phyloP scores from a whole-genome alignment of 2,113 vertebrate genomes.

The Gallinago undulata region DNA sequence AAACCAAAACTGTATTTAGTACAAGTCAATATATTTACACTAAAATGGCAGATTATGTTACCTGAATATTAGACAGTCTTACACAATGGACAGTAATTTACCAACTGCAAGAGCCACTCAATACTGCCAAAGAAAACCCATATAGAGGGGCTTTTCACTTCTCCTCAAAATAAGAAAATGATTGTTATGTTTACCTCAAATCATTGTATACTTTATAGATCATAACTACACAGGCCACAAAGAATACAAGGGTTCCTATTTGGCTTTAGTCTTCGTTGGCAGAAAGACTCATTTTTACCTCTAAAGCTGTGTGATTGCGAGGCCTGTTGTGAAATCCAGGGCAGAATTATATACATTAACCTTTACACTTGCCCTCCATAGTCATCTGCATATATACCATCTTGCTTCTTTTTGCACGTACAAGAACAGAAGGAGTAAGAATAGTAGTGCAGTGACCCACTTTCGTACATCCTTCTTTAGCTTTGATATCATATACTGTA shows the following conservation, averaged over 20 bases:
- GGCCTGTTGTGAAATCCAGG: constrained; percentile 32
- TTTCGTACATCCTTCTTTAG: constrained; percentile 5
- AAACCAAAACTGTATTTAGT: not conserved
- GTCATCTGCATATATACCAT: constrained; percentile 61
- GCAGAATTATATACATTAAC: constrained; percentile 40
- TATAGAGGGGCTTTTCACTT: not conserved
- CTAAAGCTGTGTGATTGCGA: not conserved
- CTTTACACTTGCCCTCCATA: not conserved
- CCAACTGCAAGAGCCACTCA: not conserved
- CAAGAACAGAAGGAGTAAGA: constrained; percentile 54
- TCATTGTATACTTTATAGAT: not conserved
- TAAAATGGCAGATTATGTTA: not conserved
- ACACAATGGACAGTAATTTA: not conserved
- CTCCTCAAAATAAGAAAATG: not conserved
- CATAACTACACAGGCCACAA: not conserved
- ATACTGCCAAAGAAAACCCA: not conserved
- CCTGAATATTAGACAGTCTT: not conserved
- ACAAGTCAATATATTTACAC: not conserved
- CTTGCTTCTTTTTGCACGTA: constrained; percentile 28
- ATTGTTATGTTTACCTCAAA: not conserved
- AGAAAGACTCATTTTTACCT: not conserved
- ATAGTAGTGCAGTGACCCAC: constrained; percentile 59
- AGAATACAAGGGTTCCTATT: not conserved
- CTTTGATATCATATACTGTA: not conserved
- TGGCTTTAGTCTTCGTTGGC: not conserved